These are phyloP conservation scores for Cryptocephalus moraei DNA, from an alignment of 2,888 invertebrate species.

Conservation along the genomic window DNA sequence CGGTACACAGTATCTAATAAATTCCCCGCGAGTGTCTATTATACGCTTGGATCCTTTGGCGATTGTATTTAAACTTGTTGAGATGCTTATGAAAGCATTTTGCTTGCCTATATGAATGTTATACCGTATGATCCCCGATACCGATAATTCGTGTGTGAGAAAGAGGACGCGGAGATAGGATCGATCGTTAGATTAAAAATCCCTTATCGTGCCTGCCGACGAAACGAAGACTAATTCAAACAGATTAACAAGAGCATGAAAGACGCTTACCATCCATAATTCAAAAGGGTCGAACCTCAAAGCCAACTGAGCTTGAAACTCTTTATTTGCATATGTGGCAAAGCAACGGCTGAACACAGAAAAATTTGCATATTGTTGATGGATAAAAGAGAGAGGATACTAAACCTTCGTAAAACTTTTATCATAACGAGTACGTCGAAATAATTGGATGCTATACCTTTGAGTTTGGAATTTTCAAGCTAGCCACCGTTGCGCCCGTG, in stretches of 20 bases:
- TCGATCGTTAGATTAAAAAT: neutral
- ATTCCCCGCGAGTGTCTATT: too few relatives aligned
- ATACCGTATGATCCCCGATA: too few relatives aligned
- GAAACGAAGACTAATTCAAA: slow-evolving; percentile 1
- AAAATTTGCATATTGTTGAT: slow-evolving; percentile 8
- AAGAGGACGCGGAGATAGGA: too few relatives aligned
- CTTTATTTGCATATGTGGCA: slow-evolving; percentile 9
- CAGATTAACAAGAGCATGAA: slow-evolving; percentile 13
- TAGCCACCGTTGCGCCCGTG: too few relatives aligned
- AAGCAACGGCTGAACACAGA: slow-evolving; percentile 1
- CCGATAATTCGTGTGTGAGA: too few relatives aligned
- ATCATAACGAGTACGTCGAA: neutral
- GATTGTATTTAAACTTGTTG: too few relatives aligned
- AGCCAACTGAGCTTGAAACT: slow-evolving; percentile 8
- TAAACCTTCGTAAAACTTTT: slow-evolving; percentile 6
- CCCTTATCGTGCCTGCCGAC: neutral
- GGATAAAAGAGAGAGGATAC: slow-evolving; percentile 1
- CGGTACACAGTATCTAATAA: too few relatives aligned
- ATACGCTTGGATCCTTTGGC: too few relatives aligned
- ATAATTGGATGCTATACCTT: too few relatives aligned
- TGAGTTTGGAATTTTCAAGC: too few relatives aligned
- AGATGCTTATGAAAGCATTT: too few relatives aligned
- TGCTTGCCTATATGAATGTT: too few relatives aligned
- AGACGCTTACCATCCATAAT: slow-evolving; percentile 14
- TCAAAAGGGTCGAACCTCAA: slow-evolving; percentile 9